Percentiles rank a stretch among this genome's conserved stretches.
Evolutionary conservation across 2,113 vertebrate genomes (phyloP).

Genomic region (Colius striatus): DNA sequence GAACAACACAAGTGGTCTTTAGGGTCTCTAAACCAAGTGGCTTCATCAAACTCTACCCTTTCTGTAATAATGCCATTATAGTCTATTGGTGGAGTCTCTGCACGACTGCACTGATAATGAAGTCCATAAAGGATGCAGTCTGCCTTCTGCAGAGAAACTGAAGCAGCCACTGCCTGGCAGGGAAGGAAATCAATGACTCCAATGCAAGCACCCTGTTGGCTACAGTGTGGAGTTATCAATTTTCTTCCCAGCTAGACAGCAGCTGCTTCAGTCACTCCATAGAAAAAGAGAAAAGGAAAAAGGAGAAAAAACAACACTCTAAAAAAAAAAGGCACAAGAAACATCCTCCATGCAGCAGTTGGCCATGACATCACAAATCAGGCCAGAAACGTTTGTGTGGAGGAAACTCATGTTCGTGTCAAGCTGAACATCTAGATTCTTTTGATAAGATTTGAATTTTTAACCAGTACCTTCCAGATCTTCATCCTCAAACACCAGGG

Average conservation of each 20-base stretch:
- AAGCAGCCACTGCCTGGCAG: not conserved
- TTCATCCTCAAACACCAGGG: not conserved
- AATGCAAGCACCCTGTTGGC: not conserved
- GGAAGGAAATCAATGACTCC: not conserved
- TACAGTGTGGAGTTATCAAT: not conserved
- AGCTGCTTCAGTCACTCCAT: not conserved
- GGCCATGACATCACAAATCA: not conserved
- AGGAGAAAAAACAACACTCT: not conserved
- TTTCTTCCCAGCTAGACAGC: conserved; percentile 18
- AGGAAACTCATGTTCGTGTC: not conserved
- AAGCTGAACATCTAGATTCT: not conserved
- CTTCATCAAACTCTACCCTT: not conserved
- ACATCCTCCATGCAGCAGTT: not conserved
- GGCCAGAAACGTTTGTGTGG: not conserved
- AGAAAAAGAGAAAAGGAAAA: too few species aligned
- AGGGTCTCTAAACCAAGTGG: not conserved
- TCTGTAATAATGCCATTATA: not conserved
- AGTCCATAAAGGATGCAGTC: not conserved
- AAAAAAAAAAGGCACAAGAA: not conserved
- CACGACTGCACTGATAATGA: not conserved
- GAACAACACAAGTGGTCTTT: not conserved
- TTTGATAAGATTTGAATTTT: not conserved
- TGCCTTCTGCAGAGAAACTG: not conserved
- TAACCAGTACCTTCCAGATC: not conserved
- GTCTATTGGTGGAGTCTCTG: not conserved